Evolutionary conservation across 2,888 invertebrate genomes (phyloP), one percentile per base, ranked within the genome.

Genomic region (Enchytraeus crypticus): DNA sequence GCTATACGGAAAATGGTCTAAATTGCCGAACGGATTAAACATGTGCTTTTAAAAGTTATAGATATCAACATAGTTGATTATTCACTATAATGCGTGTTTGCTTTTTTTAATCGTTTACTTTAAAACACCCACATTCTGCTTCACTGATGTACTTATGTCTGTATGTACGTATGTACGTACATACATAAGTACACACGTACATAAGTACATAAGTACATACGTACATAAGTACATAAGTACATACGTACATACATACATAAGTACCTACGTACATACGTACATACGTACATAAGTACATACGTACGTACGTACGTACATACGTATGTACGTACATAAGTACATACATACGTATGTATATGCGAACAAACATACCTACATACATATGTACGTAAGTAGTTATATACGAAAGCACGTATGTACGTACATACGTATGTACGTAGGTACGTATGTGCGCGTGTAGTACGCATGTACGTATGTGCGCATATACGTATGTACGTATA

Each of bases 271-370:
- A 53, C 53, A 27, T 32, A 53, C 53, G 2, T 32, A 53, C 53
- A 27, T 32, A 53, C 53, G n/a, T 32, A 53, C 32, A 53, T 32
- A 53, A 23, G 30, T 32, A 30, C 53, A 53, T 53, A 43, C 38
- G 38, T 32, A n/a, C 43, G 30, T 38, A 57, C 45, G 27, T 33
- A 56, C 56, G 45, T 38, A 57, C 57, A 57, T 27, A 27, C 57
- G 23, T 18, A 8, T 30, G 46, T 30, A 46, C 57, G 46, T 29
- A 46, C 46, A 57, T 45, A 46, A 38, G 45, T 45, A 27, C 46
- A 57, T 45, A 57, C 46, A 57, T 21, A 29, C 47, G 47, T n/a
- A 57, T 32, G 30, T 30, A 46, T n/a, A 47, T 46, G 30, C 30
- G 11, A 11, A 26, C 57, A 47, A 29, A 46, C 56, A 56, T 45